Base-by-base conservation (phyloP, 2,888 invertebrate genomes). In the Drosophila atripex region DNA sequence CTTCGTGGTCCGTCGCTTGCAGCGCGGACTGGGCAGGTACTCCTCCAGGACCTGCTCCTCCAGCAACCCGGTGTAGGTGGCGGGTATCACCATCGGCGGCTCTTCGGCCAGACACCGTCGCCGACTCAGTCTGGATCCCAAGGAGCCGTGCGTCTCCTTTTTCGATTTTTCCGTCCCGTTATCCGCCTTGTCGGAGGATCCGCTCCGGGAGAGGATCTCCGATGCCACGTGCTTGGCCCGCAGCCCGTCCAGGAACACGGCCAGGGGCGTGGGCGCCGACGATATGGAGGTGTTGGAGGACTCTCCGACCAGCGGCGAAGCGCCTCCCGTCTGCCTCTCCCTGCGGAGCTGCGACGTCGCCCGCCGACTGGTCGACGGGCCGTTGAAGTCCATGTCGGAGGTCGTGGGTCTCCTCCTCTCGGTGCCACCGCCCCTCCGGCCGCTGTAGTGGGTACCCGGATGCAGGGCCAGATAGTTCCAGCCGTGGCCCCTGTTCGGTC, bases 41-140 rank as follows among this genome's bases (percentile, higher is more conserved):
- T 66, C 45, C 1, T 18, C 32, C 1, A 66, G 45, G 18, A 66
- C 12, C 21, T 66, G 68, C 46, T 68, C 70, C 50, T 66, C 66
- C 0, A 70, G 68, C 18, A 70, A 41, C 1, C 28, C 70, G 14
- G 38, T 70, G 47, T 70, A 68, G 51, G 58, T 68, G 59, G 52
- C 21, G 0, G 59, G 68, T 0, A 68, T 35, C 14, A 30, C 28
- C 49, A 50, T 8, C n/a, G 46, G 3, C n/a, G 46, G 3, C 58
- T 23, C 23, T 8, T 39, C 21, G 11, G 43, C 43, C 43, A 21
- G 18, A 6, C 21, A 43, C 12, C 39, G 8, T 3, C 16, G 46
- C 1, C 58, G 21, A 23, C 11, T 30, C 4, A 21, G 12, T 11
- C 43, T 3, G 11, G 11, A 6, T 1, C 21, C 43, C 43, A 41